Evolutionary conservation across 2,888 invertebrate genomes (phyloP), one percentile per base, ranked within the genome.

Genomic region (Drosophila buzzatii): DNA sequence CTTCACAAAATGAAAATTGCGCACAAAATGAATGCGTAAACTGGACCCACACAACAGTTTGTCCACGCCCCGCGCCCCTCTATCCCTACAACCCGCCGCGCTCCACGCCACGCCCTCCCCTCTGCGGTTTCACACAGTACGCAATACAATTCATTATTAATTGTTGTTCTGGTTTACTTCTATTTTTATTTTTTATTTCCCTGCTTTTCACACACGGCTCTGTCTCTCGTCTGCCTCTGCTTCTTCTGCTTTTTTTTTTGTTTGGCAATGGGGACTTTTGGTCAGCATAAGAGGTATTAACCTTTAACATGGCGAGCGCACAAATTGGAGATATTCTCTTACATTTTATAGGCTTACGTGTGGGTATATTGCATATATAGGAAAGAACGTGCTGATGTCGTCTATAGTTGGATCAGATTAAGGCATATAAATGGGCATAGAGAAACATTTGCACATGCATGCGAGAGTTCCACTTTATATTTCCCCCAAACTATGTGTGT

Each of bases 111-210:
- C 39, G 45, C 41, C 20, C 33, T 16, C 70, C 33, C 20, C 70
- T 77, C 59, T 79, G 85, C 63, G 88, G 86, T 79, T 83, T 75
- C 70, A 70, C 86, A 85, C 89, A 89, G 86, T 85, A 80, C 86
- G 83, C 85, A 82, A 86, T 82, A 83, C 86, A 85, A 88, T 90
- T 88, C 89, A 90, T 90, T 90, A 89, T 90, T 90, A 90, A 89
- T 90, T 90, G 85, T 82, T 86, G 81, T 87, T 77, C 76, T 77
- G 79, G 70, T 82, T 82, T 66, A 71, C 70, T 67, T 81, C 62
- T 71, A 56, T 66, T 70, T 72, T 62, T 53, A 53, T 59, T 59
- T 23, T 35, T 42, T 45, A 45, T 45, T 45, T 16, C 16, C 9
- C 23, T 23, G 42, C 16, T 16, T 2, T 39, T 23, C 23, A 20